These are phyloP conservation scores for Cryptocephalus moraei DNA, from an alignment of 2,888 invertebrate genomes.

Conservation along the genomic window DNA sequence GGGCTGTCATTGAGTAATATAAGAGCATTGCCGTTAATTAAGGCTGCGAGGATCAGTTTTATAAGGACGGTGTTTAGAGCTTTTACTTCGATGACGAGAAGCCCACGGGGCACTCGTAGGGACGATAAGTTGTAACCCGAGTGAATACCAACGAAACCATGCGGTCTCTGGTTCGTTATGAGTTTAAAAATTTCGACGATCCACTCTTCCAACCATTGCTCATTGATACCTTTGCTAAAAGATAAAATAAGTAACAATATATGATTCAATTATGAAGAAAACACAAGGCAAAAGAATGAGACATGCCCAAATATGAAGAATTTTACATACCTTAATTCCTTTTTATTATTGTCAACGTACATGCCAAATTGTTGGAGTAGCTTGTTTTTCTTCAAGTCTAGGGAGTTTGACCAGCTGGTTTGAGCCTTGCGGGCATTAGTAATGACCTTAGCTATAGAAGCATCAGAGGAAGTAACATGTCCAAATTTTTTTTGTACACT, in stretches of 20 bases:
- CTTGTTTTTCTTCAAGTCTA: too few relatives aligned
- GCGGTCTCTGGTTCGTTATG: not conserved
- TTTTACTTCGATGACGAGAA: conserved; percentile 22
- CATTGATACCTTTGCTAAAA: too few relatives aligned
- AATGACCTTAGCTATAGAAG: conserved; percentile 1
- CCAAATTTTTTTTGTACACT: not conserved
- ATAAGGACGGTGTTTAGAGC: conserved; percentile 11
- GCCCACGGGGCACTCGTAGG: conserved; percentile 22
- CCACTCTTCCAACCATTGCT: too few relatives aligned
- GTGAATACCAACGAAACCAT: not conserved
- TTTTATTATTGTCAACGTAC: too few relatives aligned
- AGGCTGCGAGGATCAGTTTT: conserved; percentile 21
- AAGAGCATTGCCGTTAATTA: conserved; percentile 29
- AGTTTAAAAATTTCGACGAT: not conserved
- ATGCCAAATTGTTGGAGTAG: too few relatives aligned
- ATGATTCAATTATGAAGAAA: not conserved
- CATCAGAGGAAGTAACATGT: conserved; percentile 1
- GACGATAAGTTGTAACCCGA: conserved; percentile 16
- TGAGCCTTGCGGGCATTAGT: too few relatives aligned
- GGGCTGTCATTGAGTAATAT: conserved; percentile 9
- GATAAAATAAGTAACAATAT: too few relatives aligned
- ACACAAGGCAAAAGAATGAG: not conserved
- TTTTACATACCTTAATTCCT: too few relatives aligned
- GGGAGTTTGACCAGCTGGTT: too few relatives aligned
- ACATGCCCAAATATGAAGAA: too few relatives aligned